Evolutionary conservation across 2,888 invertebrate genomes (phyloP), one percentile per base, ranked within the genome.

Genomic region (Morpho helenor): DNA sequence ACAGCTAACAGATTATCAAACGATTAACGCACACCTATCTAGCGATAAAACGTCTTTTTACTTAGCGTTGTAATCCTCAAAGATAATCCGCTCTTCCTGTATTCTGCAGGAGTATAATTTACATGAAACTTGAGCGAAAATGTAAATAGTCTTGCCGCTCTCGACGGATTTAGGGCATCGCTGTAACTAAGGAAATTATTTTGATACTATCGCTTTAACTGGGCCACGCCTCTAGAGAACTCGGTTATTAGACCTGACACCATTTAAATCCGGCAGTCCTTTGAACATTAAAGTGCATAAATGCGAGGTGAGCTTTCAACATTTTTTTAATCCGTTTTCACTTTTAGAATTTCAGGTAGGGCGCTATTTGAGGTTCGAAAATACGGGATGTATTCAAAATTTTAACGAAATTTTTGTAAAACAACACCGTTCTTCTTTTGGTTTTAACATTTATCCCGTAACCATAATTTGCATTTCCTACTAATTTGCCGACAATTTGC

Each of bases 181-280:
- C 10, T 16, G 40, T 31, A 49, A 52, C 39, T 53, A 49, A 43
- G 46, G 52, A 46, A 53, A 53, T 53, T 53, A 53, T 53, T 53
- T 46, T 46, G 52, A 53, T 46, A 10, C 52, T 53, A 52, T 52
- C 52, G 45, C 16, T 53, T 46, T 3, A 53, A 53, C 40, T 53
- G 46, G 46, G 46, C 40, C 52, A 45, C 16, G 40, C 41, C 52
- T 46, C 52, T 40, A 7, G 45, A 53, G 46, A 46, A 41, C 52
- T 16, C 40, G 8, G 46, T 40, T 53, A 45, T 52, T 52, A 53
- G 10, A 53, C 46, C 41, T 53, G 52, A 53, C 46, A 53, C 52
- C 52, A 39, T 39, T 53, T 40, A 53, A 46, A 52, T 16, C 16
- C 39, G 8, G 46, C 46, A 46, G 45, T 40, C 40, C 46, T 5